A percentile compares a stretch with the other conserved stretches of the same genome.
Evolutionary conservation across 2,888 invertebrate genomes (phyloP).

Genomic region (Deilephila porcellus): DNA sequence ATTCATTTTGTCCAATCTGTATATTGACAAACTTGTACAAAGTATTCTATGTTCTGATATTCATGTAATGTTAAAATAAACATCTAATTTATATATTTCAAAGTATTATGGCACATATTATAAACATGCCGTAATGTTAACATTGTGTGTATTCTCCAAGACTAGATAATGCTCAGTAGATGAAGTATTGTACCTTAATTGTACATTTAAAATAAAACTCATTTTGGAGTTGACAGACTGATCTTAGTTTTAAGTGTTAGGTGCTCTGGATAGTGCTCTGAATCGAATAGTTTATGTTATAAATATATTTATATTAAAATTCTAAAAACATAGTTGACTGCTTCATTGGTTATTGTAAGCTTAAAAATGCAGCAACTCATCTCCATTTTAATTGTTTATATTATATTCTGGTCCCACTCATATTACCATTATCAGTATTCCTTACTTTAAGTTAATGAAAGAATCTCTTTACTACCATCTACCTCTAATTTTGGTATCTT

Average conservation of each 20-base stretch:
- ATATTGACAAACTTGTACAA: slow-evolving; percentile 1
- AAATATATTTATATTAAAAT: slow-evolving; percentile 36
- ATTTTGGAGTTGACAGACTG: slow-evolving; percentile 80
- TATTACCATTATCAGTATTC: slow-evolving; percentile 81
- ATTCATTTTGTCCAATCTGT: background rate
- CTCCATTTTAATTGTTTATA: slow-evolving; percentile 33
- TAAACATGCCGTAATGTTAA: slow-evolving; percentile 43
- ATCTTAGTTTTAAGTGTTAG: slow-evolving; percentile 79
- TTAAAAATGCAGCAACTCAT: background rate
- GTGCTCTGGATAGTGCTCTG: slow-evolving; percentile 68
- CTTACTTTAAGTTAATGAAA: slow-evolving; percentile 69
- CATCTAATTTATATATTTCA: background rate
- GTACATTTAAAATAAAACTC: slow-evolving; percentile 66
- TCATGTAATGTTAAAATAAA: background rate
- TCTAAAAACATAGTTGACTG: background rate
- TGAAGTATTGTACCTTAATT: slow-evolving; percentile 37
- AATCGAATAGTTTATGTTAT: slow-evolving; percentile 59
- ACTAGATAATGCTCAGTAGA: slow-evolving; percentile 70
- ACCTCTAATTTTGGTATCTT: slow-evolving; percentile 80
- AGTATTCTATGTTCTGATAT: background rate
- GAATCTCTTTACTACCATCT: slow-evolving; percentile 81
- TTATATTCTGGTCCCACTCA: slow-evolving; percentile 40
- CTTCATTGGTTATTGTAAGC: background rate
- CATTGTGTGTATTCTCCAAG: slow-evolving; percentile 33
- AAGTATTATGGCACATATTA: slow-evolving; percentile 18